Evolutionary conservation across 2,797 vertebrate genomes (phyloP).

Genomic region (Oceanodroma leucorhoa): DNA sequence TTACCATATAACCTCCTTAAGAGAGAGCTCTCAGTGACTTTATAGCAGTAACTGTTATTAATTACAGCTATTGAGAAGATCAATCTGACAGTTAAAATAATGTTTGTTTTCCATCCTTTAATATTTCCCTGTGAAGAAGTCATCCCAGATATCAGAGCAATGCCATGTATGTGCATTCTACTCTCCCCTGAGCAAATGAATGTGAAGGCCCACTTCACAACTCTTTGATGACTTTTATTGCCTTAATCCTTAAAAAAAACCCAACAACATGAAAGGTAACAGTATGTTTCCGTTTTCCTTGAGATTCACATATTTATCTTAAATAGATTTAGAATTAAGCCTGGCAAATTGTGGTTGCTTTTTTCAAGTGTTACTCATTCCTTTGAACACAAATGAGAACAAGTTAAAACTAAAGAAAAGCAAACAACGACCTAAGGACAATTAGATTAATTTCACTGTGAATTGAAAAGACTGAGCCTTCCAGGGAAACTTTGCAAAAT

Average conservation of each 20-base stretch:
- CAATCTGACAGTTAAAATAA: conserved; percentile 33
- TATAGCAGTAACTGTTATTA: conserved; percentile 32
- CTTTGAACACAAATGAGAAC: neutral
- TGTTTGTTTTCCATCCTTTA: conserved; percentile 20
- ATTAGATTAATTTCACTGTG: neutral
- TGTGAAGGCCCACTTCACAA: neutral
- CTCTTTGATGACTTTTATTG: neutral
- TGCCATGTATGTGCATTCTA: neutral
- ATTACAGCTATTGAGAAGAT: conserved; percentile 39
- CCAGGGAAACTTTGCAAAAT: neutral
- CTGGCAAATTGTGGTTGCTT: neutral
- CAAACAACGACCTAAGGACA: neutral
- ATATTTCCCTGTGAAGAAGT: neutral
- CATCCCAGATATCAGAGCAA: neutral
- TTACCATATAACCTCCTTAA: conserved; percentile 49
- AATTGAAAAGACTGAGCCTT: neutral
- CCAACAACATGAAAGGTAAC: neutral
- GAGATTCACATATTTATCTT: neutral
- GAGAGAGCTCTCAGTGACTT: conserved; percentile 18
- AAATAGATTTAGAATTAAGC: neutral
- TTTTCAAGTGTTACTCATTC: neutral
- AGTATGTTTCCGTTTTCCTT: neutral
- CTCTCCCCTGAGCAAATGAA: neutral
- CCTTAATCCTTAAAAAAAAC: neutral
- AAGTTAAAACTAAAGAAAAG: neutral